These are phyloP conservation scores for Pithys albifrons DNA, from an alignment of 2,113 vertebrate species.

Conservation along the genomic window DNA sequence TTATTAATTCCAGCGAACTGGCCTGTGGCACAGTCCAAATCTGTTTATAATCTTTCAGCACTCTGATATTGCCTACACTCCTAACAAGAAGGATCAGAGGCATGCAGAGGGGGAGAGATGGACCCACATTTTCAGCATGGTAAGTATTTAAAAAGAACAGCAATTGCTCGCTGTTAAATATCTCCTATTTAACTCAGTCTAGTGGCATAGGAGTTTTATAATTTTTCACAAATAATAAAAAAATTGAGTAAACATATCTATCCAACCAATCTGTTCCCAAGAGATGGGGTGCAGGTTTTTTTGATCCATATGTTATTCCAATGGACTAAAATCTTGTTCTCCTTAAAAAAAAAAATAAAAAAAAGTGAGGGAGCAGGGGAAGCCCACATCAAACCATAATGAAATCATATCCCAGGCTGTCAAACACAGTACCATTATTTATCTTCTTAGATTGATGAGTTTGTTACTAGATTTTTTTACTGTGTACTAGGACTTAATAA, in stretches of 20 bases:
- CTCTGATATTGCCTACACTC: neutral
- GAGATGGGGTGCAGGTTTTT: neutral
- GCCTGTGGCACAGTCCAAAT: conserved; percentile 35
- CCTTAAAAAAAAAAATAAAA: neutral
- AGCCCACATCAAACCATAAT: neutral
- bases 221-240: neutral
- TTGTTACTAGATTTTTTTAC: neutral
- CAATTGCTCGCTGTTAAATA: neutral
- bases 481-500: neutral
- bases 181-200: neutral
- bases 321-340: neutral
- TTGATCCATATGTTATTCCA: neutral
- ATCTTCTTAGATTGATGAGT: neutral
- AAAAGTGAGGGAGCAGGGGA: accelerated
- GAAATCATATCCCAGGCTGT: neutral
- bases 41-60: conserved; percentile 65
- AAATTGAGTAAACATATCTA: neutral
- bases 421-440: neutral
- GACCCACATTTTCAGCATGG: neutral
- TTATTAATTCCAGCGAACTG: conserved; percentile 65
- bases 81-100: conserved; percentile 7
- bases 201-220: neutral
- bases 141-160: neutral
- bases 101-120: neutral
- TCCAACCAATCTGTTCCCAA: neutral